A percentile compares a stretch with the other conserved stretches of the same genome.
Conservation (phyloP, 1,140 invertebrate genomes). For the Papilio machaon region DNA sequence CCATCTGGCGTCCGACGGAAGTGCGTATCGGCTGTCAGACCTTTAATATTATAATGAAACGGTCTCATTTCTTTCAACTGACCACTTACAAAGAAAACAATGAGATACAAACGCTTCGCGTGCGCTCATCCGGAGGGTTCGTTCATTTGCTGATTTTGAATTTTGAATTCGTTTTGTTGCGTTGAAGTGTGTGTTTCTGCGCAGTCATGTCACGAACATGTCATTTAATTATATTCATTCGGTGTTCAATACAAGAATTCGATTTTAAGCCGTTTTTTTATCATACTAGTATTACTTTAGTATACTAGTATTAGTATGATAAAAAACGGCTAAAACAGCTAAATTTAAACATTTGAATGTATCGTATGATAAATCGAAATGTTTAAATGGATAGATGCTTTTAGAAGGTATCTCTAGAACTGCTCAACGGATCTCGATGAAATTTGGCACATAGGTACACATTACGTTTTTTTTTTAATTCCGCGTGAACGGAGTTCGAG, state of each 20-base stretch:
- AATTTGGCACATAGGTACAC: too few relatives aligned
- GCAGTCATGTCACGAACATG: background rate
- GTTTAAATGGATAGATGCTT: too few relatives aligned
- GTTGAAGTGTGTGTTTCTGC: background rate
- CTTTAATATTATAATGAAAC: slow-evolving; percentile 78
- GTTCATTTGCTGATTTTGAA: slow-evolving; percentile 43
- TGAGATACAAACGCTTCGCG: slow-evolving; percentile 61
- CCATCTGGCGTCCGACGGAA: slow-evolving; percentile 76
- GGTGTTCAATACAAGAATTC: background rate
- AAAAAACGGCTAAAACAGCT: too few relatives aligned
- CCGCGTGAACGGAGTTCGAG: too few relatives aligned
- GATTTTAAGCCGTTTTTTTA: background rate
- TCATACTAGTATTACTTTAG: too few relatives aligned
- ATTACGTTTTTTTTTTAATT: too few relatives aligned
- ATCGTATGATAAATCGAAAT: too few relatives aligned
- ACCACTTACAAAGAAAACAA: slow-evolving; percentile 76
- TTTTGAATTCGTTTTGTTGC: slow-evolving; percentile 46
- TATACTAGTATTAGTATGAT: too few relatives aligned
- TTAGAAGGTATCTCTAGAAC: too few relatives aligned
- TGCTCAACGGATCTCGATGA: too few relatives aligned
- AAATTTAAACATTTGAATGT: too few relatives aligned
- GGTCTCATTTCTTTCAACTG: slow-evolving; percentile 72
- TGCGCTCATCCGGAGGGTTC: slow-evolving; percentile 66
- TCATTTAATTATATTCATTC: slow-evolving; percentile 10
- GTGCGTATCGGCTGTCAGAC: slow-evolving; percentile 76